Evolutionary conservation across 2,797 vertebrate species (phyloP).

Genomic region (Amblyopsis hoosieri): DNA sequence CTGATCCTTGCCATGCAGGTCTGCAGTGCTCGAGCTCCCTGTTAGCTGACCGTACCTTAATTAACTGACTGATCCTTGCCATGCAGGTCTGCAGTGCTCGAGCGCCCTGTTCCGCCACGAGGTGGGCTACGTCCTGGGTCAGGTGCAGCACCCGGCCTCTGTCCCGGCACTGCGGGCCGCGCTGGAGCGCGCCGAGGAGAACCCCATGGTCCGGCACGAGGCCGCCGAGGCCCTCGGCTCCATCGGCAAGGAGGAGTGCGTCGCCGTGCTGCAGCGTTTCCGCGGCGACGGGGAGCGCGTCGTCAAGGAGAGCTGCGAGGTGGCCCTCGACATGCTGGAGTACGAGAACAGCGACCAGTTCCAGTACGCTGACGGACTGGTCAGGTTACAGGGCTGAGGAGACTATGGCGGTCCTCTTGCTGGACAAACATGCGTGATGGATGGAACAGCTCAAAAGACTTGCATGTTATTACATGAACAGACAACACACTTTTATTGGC

Average conservation of each 20-base stretch:
- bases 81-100: constrained; percentile 78
- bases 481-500: too few relatives aligned
- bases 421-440: background rate
- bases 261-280: constrained; percentile 78
- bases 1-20: too few relatives aligned
- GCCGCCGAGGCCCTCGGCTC: constrained; percentile 93
- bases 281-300: constrained; percentile 82
- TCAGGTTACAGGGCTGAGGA: constrained; percentile 68
- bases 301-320: constrained; percentile 94
- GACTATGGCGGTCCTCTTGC: background rate
- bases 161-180: constrained; percentile 80
- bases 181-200: constrained; percentile 76
- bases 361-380: constrained; percentile 88
- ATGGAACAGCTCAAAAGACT: background rate
- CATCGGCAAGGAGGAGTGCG: constrained; percentile 86
- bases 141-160: constrained; percentile 88
- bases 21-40: too few relatives aligned
- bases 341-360: constrained; percentile 84
- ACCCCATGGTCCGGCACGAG: constrained; percentile 94
- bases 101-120: constrained; percentile 93
- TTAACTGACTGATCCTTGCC: too few relatives aligned
- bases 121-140: constrained; percentile 92
- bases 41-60: too few relatives aligned
- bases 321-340: constrained; percentile 92
- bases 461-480: background rate